Conservation (phyloP, 2,888 invertebrate genomes). For the Limnephilus marmoratus region DNA sequence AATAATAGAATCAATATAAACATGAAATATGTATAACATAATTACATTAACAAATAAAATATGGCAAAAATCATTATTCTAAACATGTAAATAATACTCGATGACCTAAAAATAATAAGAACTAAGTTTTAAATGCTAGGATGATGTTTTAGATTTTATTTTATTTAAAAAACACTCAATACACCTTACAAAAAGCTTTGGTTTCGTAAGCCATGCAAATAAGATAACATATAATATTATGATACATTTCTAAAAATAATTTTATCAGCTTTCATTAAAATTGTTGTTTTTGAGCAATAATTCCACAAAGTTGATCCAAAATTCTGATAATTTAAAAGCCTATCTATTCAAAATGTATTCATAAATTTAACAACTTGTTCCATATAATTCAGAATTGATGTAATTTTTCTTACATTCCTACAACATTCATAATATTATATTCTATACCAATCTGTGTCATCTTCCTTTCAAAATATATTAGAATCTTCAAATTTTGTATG, state of each 20-base stretch:
- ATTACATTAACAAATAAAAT: constrained; percentile 14
- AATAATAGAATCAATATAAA: background rate
- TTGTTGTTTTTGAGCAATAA: background rate
- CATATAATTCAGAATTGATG: background rate
- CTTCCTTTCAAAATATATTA: background rate
- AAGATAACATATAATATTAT: background rate
- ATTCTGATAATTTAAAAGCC: background rate
- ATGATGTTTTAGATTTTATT: constrained; percentile 9
- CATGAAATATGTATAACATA: background rate
- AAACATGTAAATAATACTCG: background rate
- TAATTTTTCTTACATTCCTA: background rate
- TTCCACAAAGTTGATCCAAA: background rate
- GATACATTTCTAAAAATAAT: background rate
- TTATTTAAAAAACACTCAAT: constrained; percentile 15
- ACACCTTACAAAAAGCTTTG: constrained; percentile 30
- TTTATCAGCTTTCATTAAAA: background rate
- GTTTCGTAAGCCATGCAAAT: constrained; percentile 30
- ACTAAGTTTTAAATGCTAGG: background rate
- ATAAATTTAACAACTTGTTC: background rate
- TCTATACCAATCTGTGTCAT: background rate
- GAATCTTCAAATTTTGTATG: background rate
- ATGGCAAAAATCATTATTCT: background rate
- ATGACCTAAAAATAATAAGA: background rate
- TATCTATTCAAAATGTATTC: background rate
- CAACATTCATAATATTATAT: too few relatives aligned